Evolutionary conservation across 2,797 vertebrate genomes (phyloP).

Genomic region (Pangasius djambal): DNA sequence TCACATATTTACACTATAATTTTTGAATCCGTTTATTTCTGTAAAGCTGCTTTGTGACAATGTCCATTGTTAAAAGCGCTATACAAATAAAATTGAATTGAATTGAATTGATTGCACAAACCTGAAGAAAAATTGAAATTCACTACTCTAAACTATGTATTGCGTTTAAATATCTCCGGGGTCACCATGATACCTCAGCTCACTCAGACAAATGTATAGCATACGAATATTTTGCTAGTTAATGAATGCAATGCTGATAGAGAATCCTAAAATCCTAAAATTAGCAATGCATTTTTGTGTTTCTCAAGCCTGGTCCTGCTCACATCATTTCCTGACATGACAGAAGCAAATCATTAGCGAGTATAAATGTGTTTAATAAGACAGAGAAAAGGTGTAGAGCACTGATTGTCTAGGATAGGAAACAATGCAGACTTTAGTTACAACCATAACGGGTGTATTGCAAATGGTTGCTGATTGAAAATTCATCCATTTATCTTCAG

Average conservation of each 20-base stretch:
- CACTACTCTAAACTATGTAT: not conserved
- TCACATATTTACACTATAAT: too few species aligned
- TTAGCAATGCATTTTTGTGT: not conserved
- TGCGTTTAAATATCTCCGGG: not conserved
- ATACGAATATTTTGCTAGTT: not conserved
- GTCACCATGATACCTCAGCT: not conserved
- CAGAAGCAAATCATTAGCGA: not conserved
- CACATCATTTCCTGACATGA: not conserved
- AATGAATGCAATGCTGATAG: too few species aligned
- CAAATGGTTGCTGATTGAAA: not conserved
- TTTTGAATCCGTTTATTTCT: too few species aligned
- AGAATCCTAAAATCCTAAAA: too few species aligned
- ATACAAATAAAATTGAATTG: too few species aligned
- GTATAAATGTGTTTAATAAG: not conserved
- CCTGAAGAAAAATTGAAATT: conserved; percentile 7
- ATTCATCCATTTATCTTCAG: not conserved
- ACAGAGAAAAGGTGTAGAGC: not conserved
- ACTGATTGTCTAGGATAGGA: too few species aligned
- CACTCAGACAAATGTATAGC: not conserved
- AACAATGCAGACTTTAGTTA: not conserved
- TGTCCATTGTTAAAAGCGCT: too few species aligned
- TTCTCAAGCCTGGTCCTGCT: not conserved
- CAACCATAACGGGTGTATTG: not conserved
- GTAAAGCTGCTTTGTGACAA: too few species aligned
- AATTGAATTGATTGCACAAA: not conserved